Evolutionary conservation across 2,888 invertebrate genomes (phyloP).

Genomic region (Carterocephalus palaemon): DNA sequence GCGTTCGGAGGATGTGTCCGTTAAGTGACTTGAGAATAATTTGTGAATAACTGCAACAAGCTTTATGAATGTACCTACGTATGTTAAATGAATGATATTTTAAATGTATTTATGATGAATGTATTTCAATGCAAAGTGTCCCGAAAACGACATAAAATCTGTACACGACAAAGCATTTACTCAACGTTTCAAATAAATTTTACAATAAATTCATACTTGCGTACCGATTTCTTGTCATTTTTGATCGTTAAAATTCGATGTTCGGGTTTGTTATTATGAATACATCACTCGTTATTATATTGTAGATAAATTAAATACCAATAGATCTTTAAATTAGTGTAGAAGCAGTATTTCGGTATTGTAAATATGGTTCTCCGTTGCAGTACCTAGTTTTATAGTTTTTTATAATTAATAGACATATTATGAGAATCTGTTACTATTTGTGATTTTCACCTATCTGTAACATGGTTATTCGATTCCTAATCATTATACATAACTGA

Average conservation of each 20-base stretch:
- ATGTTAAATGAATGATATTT: conserved; percentile 55
- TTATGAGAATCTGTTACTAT: conserved; percentile 42
- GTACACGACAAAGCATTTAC: conserved; percentile 53
- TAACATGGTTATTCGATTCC: conserved; percentile 35
- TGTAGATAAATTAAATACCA: conserved; percentile 56
- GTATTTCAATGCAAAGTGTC: conserved; percentile 48
- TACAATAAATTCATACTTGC: conserved; percentile 28
- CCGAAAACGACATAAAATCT: conserved; percentile 56
- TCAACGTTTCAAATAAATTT: conserved; percentile 38
- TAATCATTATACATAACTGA: conserved; percentile 29
- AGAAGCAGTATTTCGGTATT: conserved; percentile 71
- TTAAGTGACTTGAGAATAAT: too few species aligned
- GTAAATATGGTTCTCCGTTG: conserved; percentile 56
- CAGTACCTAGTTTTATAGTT: conserved; percentile 69
- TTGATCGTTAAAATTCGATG: conserved; percentile 54
- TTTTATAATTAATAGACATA: conserved; percentile 59
- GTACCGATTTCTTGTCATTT: conserved; percentile 55
- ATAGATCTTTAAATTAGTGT: conserved; percentile 58
- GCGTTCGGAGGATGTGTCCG: conserved; percentile 28
- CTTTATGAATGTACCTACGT: conserved; percentile 64
- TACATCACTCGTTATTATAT: conserved; percentile 52
- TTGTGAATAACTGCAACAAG: conserved; percentile 43
- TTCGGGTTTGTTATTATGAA: conserved; percentile 42
- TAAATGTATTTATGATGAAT: conserved; percentile 63
- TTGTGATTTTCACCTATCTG: conserved; percentile 33